Evolutionary conservation across 2,888 invertebrate species (phyloP).

Genomic region (Phania funesta): DNA sequence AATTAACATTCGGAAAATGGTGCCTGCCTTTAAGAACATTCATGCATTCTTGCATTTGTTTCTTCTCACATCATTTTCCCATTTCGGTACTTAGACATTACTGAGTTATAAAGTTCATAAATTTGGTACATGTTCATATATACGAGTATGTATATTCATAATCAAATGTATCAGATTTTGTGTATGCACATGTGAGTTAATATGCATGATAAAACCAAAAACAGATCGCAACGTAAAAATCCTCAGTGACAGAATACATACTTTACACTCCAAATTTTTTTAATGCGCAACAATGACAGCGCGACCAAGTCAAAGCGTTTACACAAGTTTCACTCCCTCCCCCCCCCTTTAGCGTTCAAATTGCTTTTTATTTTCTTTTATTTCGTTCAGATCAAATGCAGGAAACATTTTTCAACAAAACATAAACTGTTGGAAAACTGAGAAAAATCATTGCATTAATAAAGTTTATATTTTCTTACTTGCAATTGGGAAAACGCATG

Average conservation of each 20-base stretch:
- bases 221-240: conserved; percentile 23
- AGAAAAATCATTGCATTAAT: conserved; percentile 47
- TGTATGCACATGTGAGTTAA: neutral
- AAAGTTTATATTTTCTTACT: conserved; percentile 6
- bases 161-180: neutral
- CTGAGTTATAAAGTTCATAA: no score
- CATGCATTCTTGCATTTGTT: no score
- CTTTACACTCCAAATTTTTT: neutral
- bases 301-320: neutral
- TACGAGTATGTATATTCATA: neutral
- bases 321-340: neutral
- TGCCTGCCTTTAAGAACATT: no score
- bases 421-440: conserved; percentile 34
- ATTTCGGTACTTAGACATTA: no score
- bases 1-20: no score
- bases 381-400: conserved; percentile 11
- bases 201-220: conserved; percentile 1
- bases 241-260: conserved; percentile 3
- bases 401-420: conserved; percentile 22
- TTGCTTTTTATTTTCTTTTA: neutral
- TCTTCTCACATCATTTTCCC: no score
- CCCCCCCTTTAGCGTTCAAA: neutral
- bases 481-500: conserved; percentile 39
- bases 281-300: conserved; percentile 7
- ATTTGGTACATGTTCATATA: no score